Percentiles rank a stretch among this genome's conserved stretches.
These are phyloP conservation scores for Priocnemis perturbator DNA, from an alignment of 2,888 invertebrate species.

Conservation along the genomic window DNA sequence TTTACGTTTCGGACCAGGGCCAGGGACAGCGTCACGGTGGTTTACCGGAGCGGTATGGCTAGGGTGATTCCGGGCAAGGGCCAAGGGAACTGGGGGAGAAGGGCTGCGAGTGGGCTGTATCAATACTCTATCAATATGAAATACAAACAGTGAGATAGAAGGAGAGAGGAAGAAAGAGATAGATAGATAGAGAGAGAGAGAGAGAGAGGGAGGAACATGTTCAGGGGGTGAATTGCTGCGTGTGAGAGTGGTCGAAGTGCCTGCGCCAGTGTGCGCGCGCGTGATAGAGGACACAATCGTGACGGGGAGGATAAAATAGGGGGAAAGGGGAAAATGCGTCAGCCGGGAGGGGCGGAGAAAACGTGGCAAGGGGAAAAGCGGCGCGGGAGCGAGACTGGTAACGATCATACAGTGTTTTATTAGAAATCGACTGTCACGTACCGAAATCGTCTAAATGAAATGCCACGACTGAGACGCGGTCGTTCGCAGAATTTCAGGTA, in stretches of 20 bases:
- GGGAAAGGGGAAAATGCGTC: no score
- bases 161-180: conserved; percentile 29
- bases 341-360: neutral
- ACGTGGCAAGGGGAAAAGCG: neutral
- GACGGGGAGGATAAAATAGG: neutral
- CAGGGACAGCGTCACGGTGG: conserved; percentile 43
- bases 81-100: conserved; percentile 29
- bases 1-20: conserved; percentile 37
- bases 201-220: conserved; percentile 21
- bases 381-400: no score
- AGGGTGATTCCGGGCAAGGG: conserved; percentile 21
- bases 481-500: no score
- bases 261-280: neutral
- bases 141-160: conserved; percentile 66
- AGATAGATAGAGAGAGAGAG: conserved; percentile 18
- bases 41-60: conserved; percentile 25
- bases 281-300: neutral
- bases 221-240: no score
- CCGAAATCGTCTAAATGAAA: no score
- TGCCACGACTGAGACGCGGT: no score
- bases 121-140: conserved; percentile 75
- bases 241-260: no score
- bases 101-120: conserved; percentile 56
- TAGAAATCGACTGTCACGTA: no score
- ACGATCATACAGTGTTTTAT: no score